Conservation (phyloP, 1,140 invertebrate species). For the Scaptomyza montana region DNA sequence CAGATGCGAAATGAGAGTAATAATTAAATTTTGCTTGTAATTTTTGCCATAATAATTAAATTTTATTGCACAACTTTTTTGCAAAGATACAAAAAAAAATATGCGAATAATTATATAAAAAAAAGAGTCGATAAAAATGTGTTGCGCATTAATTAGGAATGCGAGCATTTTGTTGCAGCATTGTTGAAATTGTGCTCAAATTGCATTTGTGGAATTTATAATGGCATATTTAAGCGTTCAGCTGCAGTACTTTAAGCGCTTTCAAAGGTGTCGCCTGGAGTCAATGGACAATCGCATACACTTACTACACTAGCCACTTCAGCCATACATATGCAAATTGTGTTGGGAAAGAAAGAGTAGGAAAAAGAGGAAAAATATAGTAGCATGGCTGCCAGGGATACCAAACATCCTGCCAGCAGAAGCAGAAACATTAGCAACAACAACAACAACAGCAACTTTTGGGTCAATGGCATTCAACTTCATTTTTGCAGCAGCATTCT, state of each 20-base stretch:
- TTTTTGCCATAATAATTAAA: conserved; percentile 14
- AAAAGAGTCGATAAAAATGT: background rate
- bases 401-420: conserved; percentile 10
- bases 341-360: background rate
- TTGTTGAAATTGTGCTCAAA: conserved; percentile 2
- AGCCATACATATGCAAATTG: conserved; percentile 52
- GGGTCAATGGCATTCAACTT: conserved; percentile 61
- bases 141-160: conserved; percentile 32
- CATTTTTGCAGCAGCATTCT: conserved; percentile 32
- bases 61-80: background rate
- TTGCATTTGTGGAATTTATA: conserved; percentile 20
- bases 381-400: conserved; percentile 13
- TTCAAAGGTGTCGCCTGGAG: conserved; percentile 25
- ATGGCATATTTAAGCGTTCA: conserved; percentile 7
- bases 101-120: background rate
- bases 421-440: background rate
- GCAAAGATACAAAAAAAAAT: background rate
- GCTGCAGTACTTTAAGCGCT: conserved; percentile 2
- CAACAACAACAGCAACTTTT: conserved; percentile 16
- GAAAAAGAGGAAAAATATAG: conserved; percentile 2
- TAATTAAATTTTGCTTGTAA: conserved; percentile 7
- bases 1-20: conserved; percentile 2
- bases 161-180: background rate
- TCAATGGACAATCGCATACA: conserved; percentile 21
- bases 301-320: conserved; percentile 11